phyloP scores from a whole-genome alignment of 2,888 invertebrate genomes.

The Dasypolia templi region DNA sequence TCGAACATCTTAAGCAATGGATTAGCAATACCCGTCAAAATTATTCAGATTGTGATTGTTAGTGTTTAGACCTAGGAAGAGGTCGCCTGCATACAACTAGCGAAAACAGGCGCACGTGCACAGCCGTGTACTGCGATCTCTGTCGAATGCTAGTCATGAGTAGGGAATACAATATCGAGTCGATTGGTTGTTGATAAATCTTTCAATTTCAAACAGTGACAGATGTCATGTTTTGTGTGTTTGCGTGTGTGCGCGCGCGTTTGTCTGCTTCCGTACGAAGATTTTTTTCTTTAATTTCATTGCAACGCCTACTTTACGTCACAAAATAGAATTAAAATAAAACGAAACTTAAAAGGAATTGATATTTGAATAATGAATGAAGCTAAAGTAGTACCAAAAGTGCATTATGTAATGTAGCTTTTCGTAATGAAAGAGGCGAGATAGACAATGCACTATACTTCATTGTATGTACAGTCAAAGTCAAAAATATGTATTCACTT shows the following conservation, averaged over 20 bases:
- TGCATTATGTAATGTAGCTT: conserved; percentile 48
- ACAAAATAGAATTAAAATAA: conserved; percentile 26
- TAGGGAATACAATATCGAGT: not conserved
- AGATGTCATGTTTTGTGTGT: not conserved
- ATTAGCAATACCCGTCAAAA: no score
- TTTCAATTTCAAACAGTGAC: no score
- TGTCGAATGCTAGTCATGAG: not conserved
- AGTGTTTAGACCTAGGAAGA: no score
- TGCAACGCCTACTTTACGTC: conserved; percentile 1
- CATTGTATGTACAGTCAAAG: not conserved
- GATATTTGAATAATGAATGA: not conserved
- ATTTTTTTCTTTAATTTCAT: not conserved
- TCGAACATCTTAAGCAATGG: no score
- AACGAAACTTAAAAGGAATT: conserved; percentile 20
- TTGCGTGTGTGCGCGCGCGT: not conserved
- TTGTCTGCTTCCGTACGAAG: not conserved
- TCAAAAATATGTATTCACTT: not conserved
- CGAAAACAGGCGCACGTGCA: not conserved
- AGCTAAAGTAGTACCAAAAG: conserved; percentile 25
- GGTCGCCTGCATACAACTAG: no score
- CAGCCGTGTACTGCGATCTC: not conserved
- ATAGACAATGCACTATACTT: not conserved
- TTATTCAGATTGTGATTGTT: no score
- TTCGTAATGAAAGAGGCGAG: not conserved
- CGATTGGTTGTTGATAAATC: no score